Conservation (phyloP, 2,797 vertebrate species). For the Danio albolineatus region DNA sequence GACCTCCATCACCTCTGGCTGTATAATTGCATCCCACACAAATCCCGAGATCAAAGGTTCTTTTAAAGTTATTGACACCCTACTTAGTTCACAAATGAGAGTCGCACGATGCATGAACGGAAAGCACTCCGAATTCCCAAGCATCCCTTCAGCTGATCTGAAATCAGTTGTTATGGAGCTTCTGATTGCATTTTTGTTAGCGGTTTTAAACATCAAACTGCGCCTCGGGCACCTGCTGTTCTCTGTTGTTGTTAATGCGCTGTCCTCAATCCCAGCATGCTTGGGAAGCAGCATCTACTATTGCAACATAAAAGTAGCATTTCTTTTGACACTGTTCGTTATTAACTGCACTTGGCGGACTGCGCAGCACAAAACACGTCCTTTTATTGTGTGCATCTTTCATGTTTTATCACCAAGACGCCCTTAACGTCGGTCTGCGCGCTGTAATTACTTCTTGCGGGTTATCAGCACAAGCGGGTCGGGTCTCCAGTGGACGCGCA, state of each 20-base stretch:
- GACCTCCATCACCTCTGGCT: slow-evolving; percentile 29
- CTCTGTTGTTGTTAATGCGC: slow-evolving; percentile 44
- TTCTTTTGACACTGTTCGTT: slow-evolving; percentile 35
- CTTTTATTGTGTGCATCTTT: slow-evolving; percentile 16
- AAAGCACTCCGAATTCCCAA: slow-evolving; percentile 37
- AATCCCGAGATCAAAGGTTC: slow-evolving; percentile 51
- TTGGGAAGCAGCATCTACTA: slow-evolving; percentile 36
- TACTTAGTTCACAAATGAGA: slow-evolving; percentile 31
- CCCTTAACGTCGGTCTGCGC: slow-evolving; percentile 31
- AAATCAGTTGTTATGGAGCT: slow-evolving; percentile 42
- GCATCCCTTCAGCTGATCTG: slow-evolving; percentile 8
- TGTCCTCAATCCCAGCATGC: slow-evolving; percentile 48
- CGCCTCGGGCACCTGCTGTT: slow-evolving; percentile 65
- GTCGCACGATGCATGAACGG: slow-evolving; percentile 30
- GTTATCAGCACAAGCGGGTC: slow-evolving; percentile 72
- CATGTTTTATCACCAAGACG: slow-evolving; percentile 31
- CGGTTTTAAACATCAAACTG: slow-evolving; percentile 62
- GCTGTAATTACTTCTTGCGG: slow-evolving; percentile 51
- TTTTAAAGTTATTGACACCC: slow-evolving; percentile 46
- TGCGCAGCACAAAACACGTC: slow-evolving; percentile 17
- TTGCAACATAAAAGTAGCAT: slow-evolving; percentile 47
- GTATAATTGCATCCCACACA: slow-evolving; percentile 46
- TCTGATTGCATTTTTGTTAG: slow-evolving; percentile 59
- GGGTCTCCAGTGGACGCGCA: slow-evolving; percentile 69
- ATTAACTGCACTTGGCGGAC: slow-evolving; percentile 43